Conservation (phyloP, 1,140 invertebrate genomes). For the Apis laboriosa region DNA sequence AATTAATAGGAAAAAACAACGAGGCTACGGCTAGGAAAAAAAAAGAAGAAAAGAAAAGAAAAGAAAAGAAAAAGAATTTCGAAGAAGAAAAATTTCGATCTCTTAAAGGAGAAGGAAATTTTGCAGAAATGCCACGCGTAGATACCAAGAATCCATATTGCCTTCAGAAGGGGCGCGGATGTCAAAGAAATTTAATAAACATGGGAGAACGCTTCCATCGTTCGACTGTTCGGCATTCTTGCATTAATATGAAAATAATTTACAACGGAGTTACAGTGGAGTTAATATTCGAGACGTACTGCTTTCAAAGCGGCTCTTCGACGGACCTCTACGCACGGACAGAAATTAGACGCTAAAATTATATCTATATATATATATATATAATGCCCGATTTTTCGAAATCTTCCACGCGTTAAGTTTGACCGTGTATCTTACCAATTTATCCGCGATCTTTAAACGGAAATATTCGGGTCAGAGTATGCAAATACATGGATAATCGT, state of each 20-base stretch:
- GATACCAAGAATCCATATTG: conserved; percentile 32
- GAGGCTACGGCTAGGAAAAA: too few relatives aligned
- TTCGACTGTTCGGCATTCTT: conserved; percentile 53
- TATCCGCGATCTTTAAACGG: conserved; percentile 1
- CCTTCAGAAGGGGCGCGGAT: conserved; percentile 24
- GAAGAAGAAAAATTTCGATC: neutral
- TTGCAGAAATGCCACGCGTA: neutral
- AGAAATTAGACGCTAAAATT: conserved; percentile 5
- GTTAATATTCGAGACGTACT: conserved; percentile 40
- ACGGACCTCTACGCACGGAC: neutral
- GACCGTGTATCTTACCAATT: neutral
- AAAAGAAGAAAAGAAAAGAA: neutral
- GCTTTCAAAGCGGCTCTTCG: conserved; percentile 15
- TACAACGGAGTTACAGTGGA: conserved; percentile 4
- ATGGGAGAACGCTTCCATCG: conserved; percentile 42
- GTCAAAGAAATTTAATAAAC: conserved; percentile 69
- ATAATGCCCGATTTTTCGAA: neutral
- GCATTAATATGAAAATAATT: conserved; percentile 64
- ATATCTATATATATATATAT: neutral
- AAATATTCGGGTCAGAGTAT: conserved; percentile 59
- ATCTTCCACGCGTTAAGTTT: too few relatives aligned
- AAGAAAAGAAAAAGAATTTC: neutral
- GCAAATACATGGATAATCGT: conserved; percentile 61
- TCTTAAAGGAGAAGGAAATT: neutral
- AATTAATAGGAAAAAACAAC: too few relatives aligned